These are phyloP conservation scores for Tolmerus cingulatus DNA, from an alignment of 2,888 invertebrate genomes.

Conservation along the genomic window DNA sequence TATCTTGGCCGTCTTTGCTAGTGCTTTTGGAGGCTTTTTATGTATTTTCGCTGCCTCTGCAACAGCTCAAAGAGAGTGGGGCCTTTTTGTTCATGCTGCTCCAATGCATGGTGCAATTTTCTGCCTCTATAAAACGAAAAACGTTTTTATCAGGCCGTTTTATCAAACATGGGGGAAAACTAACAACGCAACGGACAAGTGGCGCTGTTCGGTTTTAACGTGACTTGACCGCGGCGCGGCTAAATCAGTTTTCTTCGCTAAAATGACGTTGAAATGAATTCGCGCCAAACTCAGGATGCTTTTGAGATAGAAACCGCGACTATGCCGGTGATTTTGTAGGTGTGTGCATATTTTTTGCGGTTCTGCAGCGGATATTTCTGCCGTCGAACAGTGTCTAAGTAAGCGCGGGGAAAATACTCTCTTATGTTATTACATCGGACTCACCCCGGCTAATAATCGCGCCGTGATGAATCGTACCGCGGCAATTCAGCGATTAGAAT, in stretches of 20 bases:
- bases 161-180: slow-evolving; percentile 37
- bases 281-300: not conserved
- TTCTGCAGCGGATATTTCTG: not conserved
- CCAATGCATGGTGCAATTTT: slow-evolving; percentile 16
- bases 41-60: not conserved
- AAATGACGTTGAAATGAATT: slow-evolving; percentile 15
- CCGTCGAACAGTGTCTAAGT: not conserved
- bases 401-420: not conserved
- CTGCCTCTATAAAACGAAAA: slow-evolving; percentile 22
- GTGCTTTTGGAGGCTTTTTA: not conserved
- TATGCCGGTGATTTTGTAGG: not conserved
- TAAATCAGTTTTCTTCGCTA: slow-evolving; percentile 16
- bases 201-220: slow-evolving; percentile 18
- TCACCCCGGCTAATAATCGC: not conserved
- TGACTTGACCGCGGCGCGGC: not conserved
- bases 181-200: slow-evolving; percentile 30
- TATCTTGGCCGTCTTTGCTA: not conserved
- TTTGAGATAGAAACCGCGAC: not conserved
- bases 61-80: not conserved
- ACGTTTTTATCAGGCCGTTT: slow-evolving; percentile 36
- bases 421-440: not conserved
- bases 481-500: not conserved
- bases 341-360: not conserved
- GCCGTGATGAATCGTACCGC: not conserved
- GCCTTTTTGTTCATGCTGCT: not conserved